Evolutionary conservation across 1,140 invertebrate genomes (phyloP).

Genomic region (Himalopsyche phryganea): DNA sequence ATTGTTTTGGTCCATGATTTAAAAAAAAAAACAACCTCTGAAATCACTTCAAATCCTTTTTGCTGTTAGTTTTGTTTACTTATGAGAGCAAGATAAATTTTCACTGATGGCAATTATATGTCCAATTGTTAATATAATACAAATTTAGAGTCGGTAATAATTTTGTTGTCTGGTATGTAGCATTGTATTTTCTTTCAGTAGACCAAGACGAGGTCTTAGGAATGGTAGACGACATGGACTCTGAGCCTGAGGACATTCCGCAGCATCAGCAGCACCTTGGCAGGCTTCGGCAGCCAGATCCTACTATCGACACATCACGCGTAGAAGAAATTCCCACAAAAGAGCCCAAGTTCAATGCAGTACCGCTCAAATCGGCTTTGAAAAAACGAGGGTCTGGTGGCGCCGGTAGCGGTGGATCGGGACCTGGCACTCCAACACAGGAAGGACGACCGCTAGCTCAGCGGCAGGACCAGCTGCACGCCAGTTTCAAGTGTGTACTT

Average conservation of each 20-base stretch:
- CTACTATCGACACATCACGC: constrained; percentile 70
- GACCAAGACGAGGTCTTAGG: constrained; percentile 30
- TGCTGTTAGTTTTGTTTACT: too few relatives aligned
- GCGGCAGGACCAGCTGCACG: constrained; percentile 63
- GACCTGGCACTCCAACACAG: constrained; percentile 71
- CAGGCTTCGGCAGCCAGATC: constrained; percentile 58
- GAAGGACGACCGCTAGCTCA: constrained; percentile 53
- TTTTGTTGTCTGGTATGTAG: too few relatives aligned
- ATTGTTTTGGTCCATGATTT: too few relatives aligned
- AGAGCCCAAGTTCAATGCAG: constrained; percentile 81
- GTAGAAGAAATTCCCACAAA: constrained; percentile 88
- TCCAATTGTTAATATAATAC: too few relatives aligned
- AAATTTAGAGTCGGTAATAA: too few relatives aligned
- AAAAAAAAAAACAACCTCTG: too few relatives aligned
- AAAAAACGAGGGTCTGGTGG: constrained; percentile 71
- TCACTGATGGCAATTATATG: too few relatives aligned
- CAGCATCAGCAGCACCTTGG: constrained; percentile 59
- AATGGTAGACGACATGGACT: constrained; percentile 30
- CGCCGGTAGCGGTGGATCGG: constrained; percentile 58
- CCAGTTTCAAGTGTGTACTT: constrained; percentile 55
- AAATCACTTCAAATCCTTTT: too few relatives aligned
- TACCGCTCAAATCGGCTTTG: constrained; percentile 86
- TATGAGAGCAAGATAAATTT: too few relatives aligned
- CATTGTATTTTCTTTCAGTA: constrained; percentile 1
- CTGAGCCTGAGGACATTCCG: constrained; percentile 52